Evolutionary conservation across 2,888 invertebrate species (phyloP).

Genomic region (Salticus scenicus): DNA sequence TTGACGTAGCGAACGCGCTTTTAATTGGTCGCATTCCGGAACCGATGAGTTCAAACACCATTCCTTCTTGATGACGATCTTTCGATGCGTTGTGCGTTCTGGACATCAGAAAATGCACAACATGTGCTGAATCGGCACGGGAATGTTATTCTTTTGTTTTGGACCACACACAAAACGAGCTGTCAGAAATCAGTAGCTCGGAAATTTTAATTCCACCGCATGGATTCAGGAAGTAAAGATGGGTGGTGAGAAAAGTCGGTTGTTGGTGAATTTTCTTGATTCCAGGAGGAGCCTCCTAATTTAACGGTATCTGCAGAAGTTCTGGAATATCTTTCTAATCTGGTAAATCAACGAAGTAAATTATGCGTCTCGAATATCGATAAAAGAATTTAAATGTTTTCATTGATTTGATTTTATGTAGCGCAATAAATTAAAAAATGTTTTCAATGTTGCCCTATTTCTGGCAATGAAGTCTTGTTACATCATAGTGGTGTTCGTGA

Average conservation of each 20-base stretch:
- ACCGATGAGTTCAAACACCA: conserved; percentile 60
- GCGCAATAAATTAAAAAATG: no score
- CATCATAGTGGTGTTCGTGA: no score
- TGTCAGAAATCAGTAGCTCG: neutral
- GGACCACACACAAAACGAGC: neutral
- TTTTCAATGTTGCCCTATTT: no score
- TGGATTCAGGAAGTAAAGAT: no score
- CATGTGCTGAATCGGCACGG: neutral
- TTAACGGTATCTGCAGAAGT: neutral
- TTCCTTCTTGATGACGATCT: conserved; percentile 31
- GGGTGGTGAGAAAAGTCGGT: neutral
- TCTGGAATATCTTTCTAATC: neutral
- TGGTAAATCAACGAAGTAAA: neutral
- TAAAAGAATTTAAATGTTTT: no score
- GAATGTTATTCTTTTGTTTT: neutral
- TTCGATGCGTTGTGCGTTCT: conserved; percentile 11
- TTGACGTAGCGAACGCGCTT: conserved; percentile 52
- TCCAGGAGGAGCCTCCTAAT: neutral
- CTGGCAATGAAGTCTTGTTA: no score
- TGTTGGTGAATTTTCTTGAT: no score
- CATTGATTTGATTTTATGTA: no score
- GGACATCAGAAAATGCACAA: neutral
- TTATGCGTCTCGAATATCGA: no score
- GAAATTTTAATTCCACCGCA: conserved; percentile 6
- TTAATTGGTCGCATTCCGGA: conserved; percentile 67